These are phyloP conservation scores for Neuroterus valhalla DNA, from an alignment of 1,140 invertebrate species.

Conservation along the genomic window DNA sequence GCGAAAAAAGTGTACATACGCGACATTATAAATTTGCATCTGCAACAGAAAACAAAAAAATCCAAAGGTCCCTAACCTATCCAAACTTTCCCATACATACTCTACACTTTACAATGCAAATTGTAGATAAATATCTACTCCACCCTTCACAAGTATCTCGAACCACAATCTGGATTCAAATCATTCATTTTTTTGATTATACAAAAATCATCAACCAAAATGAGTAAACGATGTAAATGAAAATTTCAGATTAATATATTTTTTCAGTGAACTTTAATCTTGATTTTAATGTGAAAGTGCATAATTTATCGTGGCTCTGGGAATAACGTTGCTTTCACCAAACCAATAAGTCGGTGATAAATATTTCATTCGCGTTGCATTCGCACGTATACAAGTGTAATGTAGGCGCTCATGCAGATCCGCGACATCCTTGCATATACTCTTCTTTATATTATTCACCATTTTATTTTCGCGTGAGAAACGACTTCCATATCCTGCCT, in stretches of 20 bases:
- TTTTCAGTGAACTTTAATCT: conserved; percentile 4
- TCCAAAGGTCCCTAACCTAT: too few relatives aligned
- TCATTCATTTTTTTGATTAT: too few relatives aligned
- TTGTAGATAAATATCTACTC: too few relatives aligned
- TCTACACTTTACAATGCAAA: too few relatives aligned
- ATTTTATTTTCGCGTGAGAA: conserved; percentile 61
- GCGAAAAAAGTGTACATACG: conserved; percentile 20
- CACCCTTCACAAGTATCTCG: too few relatives aligned
- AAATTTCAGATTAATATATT: background rate
- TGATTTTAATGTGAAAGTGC: conserved; percentile 22
- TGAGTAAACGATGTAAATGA: background rate
- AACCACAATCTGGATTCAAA: too few relatives aligned
- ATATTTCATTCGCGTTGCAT: conserved; percentile 62
- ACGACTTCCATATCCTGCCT: conserved; percentile 55
- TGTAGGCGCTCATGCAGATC: conserved; percentile 55
- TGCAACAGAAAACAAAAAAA: too few relatives aligned
- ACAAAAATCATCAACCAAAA: background rate
- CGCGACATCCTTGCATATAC: conserved; percentile 46
- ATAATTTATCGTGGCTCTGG: conserved; percentile 47
- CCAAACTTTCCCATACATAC: too few relatives aligned
- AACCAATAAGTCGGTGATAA: conserved; percentile 62
- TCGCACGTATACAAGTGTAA: conserved; percentile 56
- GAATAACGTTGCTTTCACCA: conserved; percentile 56
- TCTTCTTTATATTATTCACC: conserved; percentile 38
- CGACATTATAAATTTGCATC: conserved; percentile 39